A percentile compares a stretch with the other conserved stretches of the same genome.
Conservation (phyloP, 2,888 invertebrate species). For the Caenorhabditis virilis region DNA sequence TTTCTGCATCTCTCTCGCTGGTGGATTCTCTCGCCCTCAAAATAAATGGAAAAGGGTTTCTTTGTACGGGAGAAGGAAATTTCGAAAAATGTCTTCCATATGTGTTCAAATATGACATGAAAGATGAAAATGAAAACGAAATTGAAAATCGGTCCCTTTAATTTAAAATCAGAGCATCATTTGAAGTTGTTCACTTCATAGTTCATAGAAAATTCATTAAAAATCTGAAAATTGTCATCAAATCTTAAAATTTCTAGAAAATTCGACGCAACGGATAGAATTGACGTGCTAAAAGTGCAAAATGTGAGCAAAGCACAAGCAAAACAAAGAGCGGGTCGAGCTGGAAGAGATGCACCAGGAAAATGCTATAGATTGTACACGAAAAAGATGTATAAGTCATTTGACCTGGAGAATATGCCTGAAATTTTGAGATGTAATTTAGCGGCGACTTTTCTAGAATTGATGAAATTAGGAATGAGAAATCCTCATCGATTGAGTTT, state of each 20-base stretch:
- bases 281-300: conserved; percentile 81
- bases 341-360: conserved; percentile 76
- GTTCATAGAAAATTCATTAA: background rate
- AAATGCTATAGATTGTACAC: conserved; percentile 56
- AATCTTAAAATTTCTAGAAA: conserved; percentile 37
- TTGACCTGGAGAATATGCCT: conserved; percentile 80
- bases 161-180: too few relatives aligned
- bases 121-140: background rate
- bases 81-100: background rate
- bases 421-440: conserved; percentile 78
- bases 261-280: conserved; percentile 54
- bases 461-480: conserved; percentile 83
- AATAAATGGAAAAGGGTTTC: background rate
- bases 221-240: background rate
- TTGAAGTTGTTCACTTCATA: too few relatives aligned
- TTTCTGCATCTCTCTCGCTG: too few relatives aligned
- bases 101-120: too few relatives aligned
- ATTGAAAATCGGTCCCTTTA: background rate
- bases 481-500: conserved; percentile 83
- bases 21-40: too few relatives aligned
- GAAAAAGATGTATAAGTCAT: conserved; percentile 76
- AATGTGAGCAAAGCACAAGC: conserved; percentile 88
- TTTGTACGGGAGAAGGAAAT: background rate
- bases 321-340: conserved; percentile 87
- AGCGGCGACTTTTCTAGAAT: conserved; percentile 75